Conservation (phyloP, 1,140 invertebrate species). For the Drosophila tristis region DNA sequence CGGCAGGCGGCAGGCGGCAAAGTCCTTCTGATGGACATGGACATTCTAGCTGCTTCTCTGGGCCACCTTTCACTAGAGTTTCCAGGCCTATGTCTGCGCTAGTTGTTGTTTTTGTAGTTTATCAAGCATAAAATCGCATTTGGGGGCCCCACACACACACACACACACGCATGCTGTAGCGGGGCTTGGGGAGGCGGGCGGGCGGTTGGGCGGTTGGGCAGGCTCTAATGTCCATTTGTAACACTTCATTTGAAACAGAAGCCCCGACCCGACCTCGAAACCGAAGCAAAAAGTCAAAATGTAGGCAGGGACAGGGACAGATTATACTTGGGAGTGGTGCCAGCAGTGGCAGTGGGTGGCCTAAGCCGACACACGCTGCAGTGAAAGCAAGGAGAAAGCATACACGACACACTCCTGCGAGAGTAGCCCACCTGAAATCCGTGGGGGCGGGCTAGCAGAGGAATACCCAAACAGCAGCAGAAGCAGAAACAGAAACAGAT, state of each 20-base stretch:
- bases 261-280: constrained; percentile 54
- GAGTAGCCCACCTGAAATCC: constrained; percentile 2
- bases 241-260: constrained; percentile 81
- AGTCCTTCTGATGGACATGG: constrained; percentile 19
- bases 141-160: constrained; percentile 38
- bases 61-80: constrained; percentile 25
- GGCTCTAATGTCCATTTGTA: constrained; percentile 78
- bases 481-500: no score
- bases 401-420: neutral
- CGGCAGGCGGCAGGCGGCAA: neutral
- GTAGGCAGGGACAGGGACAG: constrained; percentile 10
- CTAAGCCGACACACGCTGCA: no score
- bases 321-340: no score
- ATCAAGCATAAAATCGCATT: constrained; percentile 81
- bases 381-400: constrained; percentile 17
- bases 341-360: constrained; percentile 4
- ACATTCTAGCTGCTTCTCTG: constrained; percentile 1
- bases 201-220: neutral
- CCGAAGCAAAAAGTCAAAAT: constrained; percentile 12
- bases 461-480: no score
- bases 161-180: neutral
- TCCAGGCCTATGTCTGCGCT: constrained; percentile 54
- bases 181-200: neutral
- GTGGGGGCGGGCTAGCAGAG: neutral
- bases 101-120: constrained; percentile 72